Evolutionary conservation across 2,113 vertebrate species (phyloP), one percentile per base, ranked within the genome.

Genomic region (Sylvilagus bachmani): DNA sequence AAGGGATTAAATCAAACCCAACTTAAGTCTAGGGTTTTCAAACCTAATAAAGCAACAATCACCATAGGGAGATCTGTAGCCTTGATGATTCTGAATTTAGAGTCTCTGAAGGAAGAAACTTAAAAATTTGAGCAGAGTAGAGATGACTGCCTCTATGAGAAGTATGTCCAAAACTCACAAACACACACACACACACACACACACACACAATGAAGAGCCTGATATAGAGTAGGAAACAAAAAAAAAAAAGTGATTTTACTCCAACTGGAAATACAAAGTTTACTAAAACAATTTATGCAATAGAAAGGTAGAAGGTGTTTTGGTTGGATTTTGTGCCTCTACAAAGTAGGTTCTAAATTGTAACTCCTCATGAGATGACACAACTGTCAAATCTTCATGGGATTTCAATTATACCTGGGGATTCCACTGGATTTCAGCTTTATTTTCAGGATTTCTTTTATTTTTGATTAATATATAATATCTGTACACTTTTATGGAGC

Each of bases 351-450:
- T 74, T 83, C 55, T 58, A 93, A 74, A 55, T 77, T 95, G 71
- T 36, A 84, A 55, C 38, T 62, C 89, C 24, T 91, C 75, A 10
- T 1, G 4, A 75, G 67, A 89, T 89, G 73, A 19, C 84, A n/a
- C 61, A 85, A 25, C 22, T 91, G 49, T n/a, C 71, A 91, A 85
- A 91, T 80, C 12, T 79, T 96, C 31, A 85, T 55, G 29, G 36
- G 74, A 19, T 69, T 82, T 38, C 9, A 49, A 74, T n/a, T 82
- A 86, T 89, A 90, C 6, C 6, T 77, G 8, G 44, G 27, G 25
- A 89, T 81, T 2, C 31, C 51, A 91, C 44, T 62, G 86, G 55
- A 58, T 14, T 58, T 19, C 13, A 58, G 10, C 14, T 58, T 58
- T 58, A 58, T 58, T 58, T 58, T 19, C 55, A 58, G 55, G 13